Percentiles rank a stretch among this genome's conserved stretches.
Evolutionary conservation across 2,113 vertebrate genomes (phyloP).

Genomic region (Parus major): DNA sequence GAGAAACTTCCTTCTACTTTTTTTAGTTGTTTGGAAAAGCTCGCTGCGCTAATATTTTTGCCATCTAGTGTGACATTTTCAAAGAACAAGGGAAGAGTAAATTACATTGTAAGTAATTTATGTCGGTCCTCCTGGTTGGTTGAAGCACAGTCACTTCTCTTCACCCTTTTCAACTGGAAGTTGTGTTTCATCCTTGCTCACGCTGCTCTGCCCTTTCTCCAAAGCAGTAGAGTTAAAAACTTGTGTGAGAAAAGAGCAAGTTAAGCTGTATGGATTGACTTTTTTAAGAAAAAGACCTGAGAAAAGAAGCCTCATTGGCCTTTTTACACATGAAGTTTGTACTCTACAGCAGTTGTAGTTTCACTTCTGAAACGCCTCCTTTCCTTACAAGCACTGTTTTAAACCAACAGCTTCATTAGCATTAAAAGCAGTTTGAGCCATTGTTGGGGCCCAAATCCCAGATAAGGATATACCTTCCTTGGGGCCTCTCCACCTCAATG

Average conservation of each 20-base stretch:
- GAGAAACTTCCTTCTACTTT: constrained; percentile 17
- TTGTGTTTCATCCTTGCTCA: not conserved
- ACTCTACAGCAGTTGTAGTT: not conserved
- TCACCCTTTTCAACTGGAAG: constrained; percentile 8
- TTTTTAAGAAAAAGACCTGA: constrained; percentile 10
- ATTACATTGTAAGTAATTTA: constrained; percentile 3
- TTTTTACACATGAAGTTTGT: not conserved
- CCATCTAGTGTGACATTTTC: not conserved
- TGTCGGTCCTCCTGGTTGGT: not conserved
- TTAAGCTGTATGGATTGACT: constrained; percentile 16
- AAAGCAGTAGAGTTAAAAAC: not conserved
- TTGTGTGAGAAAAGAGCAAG: not conserved
- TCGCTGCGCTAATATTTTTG: constrained; percentile 28
- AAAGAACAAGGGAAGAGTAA: constrained; percentile 20
- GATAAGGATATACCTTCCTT: not conserved
- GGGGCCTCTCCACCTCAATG: not conserved
- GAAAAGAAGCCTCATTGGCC: not conserved
- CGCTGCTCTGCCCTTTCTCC: not conserved
- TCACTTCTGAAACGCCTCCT: not conserved
- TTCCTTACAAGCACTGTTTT: not conserved
- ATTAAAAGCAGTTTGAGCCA: not conserved
- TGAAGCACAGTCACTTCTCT: constrained; percentile 23
- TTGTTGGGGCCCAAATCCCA: not conserved
- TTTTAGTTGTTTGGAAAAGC: constrained; percentile 46
- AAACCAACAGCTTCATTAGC: not conserved